Evolutionary conservation across 2,888 invertebrate genomes (phyloP), one percentile per base, ranked within the genome.

Genomic region (Drosophila ustulata): DNA sequence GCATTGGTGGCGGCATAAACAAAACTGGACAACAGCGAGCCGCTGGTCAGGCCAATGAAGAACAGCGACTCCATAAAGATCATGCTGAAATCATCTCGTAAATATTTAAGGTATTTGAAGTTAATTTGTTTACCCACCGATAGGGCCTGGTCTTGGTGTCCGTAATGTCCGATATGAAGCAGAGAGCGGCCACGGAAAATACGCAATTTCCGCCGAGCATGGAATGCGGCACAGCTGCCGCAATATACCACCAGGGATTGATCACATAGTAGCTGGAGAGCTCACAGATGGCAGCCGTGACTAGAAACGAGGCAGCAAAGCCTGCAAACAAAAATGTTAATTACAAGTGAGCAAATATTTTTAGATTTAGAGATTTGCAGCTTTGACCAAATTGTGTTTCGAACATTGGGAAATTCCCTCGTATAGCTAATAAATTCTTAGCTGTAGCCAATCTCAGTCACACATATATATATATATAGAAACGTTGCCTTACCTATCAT

Each of bases 91-190:
- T 23, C 1, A 3, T 0, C 0, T 3, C 6, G 1, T 5, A 3
- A 57, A 30, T 47, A 13, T 3, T 39, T 1, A 23, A 8, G 11
- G 34, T 13, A 8, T 7, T 3, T 1, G 18, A 39, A 39, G n/a
- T 8, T 25, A 1, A 9, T 7, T 11, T 0, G 1, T n/a, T 0
- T 18, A 32, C 68, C 47, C 53, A 94, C 95, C 95, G 94, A 83
- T 95, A 92, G 62, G 95, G 95, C 90, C 96, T 93, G 62, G 93
- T 94, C 41, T 93, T 93, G 30, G 93, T 93, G 8, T 93, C 92
- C 0, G 95, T 94, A 49, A 95, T 93, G 88, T 96, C 96, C 62
- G 95, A 94, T 66, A 96, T 92, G 79, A 95, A 95, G 81, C 95
- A 95, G 77, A 94, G 94, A 0, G 93, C 93, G 4, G 94, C 94